These are phyloP conservation scores for Tetragnatha montana DNA, from an alignment of 2,888 invertebrate genomes.

Conservation along the genomic window DNA sequence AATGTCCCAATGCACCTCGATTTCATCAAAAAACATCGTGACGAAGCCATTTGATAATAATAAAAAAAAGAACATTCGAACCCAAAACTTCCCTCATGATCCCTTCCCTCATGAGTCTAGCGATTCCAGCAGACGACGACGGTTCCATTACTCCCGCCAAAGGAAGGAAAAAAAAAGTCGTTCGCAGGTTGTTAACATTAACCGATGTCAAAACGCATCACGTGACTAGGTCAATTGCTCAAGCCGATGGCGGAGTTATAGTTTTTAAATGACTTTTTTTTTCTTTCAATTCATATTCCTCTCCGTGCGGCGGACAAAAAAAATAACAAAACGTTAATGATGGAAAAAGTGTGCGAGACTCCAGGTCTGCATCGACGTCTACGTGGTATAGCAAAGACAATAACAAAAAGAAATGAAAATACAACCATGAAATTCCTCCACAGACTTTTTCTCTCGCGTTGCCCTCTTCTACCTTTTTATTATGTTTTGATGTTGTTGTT, in stretches of 20 bases:
- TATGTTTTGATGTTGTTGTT: neutral
- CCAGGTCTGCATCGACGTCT: neutral
- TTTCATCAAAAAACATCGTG: no score
- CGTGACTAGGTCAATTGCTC: constrained; percentile 35
- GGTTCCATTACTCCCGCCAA: neutral
- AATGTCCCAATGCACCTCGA: no score
- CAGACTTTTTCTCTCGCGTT: neutral
- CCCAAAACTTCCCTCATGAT: neutral
- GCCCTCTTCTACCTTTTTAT: neutral
- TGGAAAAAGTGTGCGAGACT: neutral
- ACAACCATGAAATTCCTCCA: neutral
- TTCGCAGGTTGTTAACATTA: constrained; percentile 57
- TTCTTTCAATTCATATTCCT: neutral
- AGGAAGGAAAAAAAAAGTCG: constrained; percentile 29
- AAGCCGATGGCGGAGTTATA: neutral
- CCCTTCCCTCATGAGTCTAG: constrained; percentile 7
- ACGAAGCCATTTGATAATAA: no score
- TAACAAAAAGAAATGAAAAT: neutral
- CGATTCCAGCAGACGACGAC: neutral
- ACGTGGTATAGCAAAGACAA: neutral
- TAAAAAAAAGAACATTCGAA: no score
- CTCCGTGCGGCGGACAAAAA: neutral
- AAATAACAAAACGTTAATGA: neutral
- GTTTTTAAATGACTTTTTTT: neutral
- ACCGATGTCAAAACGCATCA: constrained; percentile 44